Percentiles rank a stretch among this genome's conserved stretches.
Conservation (phyloP, 2,888 invertebrate genomes). For the Cryptus viduatorius region DNA sequence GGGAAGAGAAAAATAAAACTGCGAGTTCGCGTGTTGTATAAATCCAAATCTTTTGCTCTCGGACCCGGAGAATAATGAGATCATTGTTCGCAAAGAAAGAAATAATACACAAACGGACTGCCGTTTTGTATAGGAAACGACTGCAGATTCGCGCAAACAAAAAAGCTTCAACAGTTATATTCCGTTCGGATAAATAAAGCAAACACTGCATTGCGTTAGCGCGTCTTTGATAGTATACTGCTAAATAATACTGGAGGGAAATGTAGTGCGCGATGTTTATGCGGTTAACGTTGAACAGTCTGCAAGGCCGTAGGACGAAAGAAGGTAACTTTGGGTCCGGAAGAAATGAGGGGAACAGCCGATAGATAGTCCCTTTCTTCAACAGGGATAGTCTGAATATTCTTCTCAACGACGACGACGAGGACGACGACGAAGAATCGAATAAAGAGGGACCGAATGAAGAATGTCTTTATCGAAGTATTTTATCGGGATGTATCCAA, state of each 20-base stretch:
- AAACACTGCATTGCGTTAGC: conserved; percentile 16
- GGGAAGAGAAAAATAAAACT: conserved; percentile 56
- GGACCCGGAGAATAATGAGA: conserved; percentile 79
- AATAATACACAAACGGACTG: conserved; percentile 27
- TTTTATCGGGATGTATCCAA: conserved; percentile 62
- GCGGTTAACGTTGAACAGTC: conserved; percentile 3
- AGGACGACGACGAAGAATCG: conserved; percentile 34
- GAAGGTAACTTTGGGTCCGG: conserved; percentile 26
- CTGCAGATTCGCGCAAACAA: conserved; percentile 16
- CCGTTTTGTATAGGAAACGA: conserved; percentile 8
- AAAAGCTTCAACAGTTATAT: conserved; percentile 8
- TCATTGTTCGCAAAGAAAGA: conserved; percentile 76
- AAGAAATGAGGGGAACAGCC: conserved; percentile 65
- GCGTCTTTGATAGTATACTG: conserved; percentile 40
- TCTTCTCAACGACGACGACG: conserved; percentile 11
- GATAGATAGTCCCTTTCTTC: conserved; percentile 61
- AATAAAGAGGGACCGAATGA: conserved; percentile 61
- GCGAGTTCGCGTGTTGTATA: conserved; percentile 67
- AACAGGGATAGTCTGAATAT: conserved; percentile 54
- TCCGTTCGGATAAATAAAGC: conserved; percentile 4
- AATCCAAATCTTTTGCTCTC: conserved; percentile 75
- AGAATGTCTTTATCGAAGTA: conserved; percentile 71
- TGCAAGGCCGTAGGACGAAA: conserved; percentile 7
- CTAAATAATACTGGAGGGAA: conserved; percentile 41
- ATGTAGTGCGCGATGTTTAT: conserved; percentile 26